These are phyloP conservation scores for Andrena flavipes DNA, from an alignment of 2,888 invertebrate species.

Conservation along the genomic window DNA sequence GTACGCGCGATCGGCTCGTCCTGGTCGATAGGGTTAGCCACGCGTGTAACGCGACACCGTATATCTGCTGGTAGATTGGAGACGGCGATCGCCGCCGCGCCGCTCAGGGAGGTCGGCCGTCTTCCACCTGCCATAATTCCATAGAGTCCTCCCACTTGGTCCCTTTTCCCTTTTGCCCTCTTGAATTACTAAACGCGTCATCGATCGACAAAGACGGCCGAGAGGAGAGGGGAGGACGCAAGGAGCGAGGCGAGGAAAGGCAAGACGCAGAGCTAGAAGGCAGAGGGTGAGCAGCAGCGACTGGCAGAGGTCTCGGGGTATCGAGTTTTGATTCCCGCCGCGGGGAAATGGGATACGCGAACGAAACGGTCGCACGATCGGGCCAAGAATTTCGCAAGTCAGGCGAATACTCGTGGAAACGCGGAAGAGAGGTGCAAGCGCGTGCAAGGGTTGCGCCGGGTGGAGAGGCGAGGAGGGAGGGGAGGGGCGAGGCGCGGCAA, in stretches of 20 bases:
- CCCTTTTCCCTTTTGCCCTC: conserved; percentile 49
- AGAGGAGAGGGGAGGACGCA: too few relatives aligned
- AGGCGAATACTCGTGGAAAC: conserved; percentile 43
- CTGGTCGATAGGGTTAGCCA: conserved; percentile 59
- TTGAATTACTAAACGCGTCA: conserved; percentile 63
- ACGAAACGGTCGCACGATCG: conserved; percentile 11
- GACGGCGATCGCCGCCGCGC: conserved; percentile 74
- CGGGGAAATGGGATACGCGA: conserved; percentile 7
- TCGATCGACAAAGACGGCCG: conserved; percentile 45
- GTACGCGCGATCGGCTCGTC: conserved; percentile 46
- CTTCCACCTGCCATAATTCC: conserved; percentile 82
- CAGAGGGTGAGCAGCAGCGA: background rate
- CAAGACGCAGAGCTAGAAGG: background rate
- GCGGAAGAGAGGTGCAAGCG: background rate
- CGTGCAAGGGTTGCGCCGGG: background rate
- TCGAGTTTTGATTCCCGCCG: conserved; percentile 29
- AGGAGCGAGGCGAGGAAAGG: background rate
- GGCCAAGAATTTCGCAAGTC: background rate
- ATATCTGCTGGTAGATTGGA: conserved; percentile 71
- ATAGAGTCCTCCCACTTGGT: conserved; percentile 54
- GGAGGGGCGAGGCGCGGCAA: conserved; percentile 39
- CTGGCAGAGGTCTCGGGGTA: conserved; percentile 11
- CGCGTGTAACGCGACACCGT: conserved; percentile 79
- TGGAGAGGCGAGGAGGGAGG: conserved; percentile 8
- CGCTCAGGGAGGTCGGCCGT: conserved; percentile 79